These are phyloP conservation scores for Aythya fuligula DNA, from an alignment of 2,797 vertebrate species.

Conservation along the genomic window DNA sequence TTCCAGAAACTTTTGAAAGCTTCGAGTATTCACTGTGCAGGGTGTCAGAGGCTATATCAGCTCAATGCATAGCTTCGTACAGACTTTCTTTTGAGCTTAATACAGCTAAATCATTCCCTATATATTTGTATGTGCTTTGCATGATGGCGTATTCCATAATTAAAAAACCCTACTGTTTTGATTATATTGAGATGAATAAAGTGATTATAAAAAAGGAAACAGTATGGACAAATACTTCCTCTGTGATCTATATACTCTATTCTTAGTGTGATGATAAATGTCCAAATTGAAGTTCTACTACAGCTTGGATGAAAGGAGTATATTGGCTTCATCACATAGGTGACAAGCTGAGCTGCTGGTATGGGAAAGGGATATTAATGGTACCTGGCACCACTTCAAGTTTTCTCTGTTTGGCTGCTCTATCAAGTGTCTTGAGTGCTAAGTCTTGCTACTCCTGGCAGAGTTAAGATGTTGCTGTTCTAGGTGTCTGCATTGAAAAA, in stretches of 20 bases:
- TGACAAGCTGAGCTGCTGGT: conserved; percentile 31
- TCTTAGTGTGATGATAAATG: neutral
- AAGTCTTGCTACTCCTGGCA: conserved; percentile 5
- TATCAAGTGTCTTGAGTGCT: conserved; percentile 3
- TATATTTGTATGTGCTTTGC: neutral
- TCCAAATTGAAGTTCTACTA: neutral
- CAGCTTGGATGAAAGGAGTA: neutral
- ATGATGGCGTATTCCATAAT: neutral
- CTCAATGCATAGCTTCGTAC: neutral
- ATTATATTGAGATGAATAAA: neutral
- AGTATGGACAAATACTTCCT: neutral
- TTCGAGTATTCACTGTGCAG: neutral
- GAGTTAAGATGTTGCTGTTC: neutral
- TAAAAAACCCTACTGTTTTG: neutral
- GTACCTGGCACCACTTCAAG: conserved; percentile 25
- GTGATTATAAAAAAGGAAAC: neutral
- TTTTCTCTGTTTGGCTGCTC: conserved; percentile 11
- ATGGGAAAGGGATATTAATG: neutral
- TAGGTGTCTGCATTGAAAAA: conserved; percentile 9
- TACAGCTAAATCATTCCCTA: neutral
- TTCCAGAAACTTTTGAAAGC: neutral
- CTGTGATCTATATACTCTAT: neutral
- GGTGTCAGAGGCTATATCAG: neutral
- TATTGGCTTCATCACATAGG: conserved; percentile 32
- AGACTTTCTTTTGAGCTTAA: neutral